Base-by-base conservation (phyloP, 2,888 invertebrate species). In the Caenorhabditis macrosperma region DNA sequence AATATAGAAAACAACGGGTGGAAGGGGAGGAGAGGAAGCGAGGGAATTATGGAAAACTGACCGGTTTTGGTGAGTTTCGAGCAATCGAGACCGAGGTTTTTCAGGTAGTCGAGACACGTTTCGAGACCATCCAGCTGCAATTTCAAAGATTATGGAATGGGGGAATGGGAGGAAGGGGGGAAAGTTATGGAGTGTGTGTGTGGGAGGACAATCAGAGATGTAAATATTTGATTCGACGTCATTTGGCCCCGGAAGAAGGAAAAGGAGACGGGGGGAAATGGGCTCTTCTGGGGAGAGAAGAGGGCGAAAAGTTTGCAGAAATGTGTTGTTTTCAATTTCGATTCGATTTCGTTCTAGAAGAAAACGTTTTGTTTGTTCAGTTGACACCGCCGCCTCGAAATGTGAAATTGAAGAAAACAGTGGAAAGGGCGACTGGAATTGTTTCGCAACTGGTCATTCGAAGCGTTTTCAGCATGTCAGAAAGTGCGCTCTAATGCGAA, bases 51-150 rank as follows among this genome's bases (percentile, higher is more conserved):
- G 55, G 48, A 80, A 76, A 83, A 83, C 78, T 64, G 12, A 87
- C 86, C 86, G 68, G 82, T 78, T 57, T 83, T 81, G 50, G 82
- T 83, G 48, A 86, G 75, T 64, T 81, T 82, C 48, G 81, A 78
- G 66, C 86, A 86, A 76, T 87, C 85, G 48, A 86, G 83, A 57
- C 87, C 87, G 38, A 86, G 59, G n/a, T 63, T 74, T 48, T 82
- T 83, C 41, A 87, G 79, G 74, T 84, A 85, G 66, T 82, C 72
- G 50, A 87, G 82, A 54, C 87, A 87, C 59, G 78, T 67, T 69
- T 81, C 85, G 68, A 87, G 77, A 35, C 83, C 82, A 71, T 78
- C 78, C 33, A 79, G 63, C 77, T 75, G 82, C 33, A 77, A 80
- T n/a, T n/a, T n/a, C n/a, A 52, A 17, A 44, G 35, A 50, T 4